Evolutionary conservation across 2,113 vertebrate species (phyloP).

Genomic region (Ornithorhynchus anatinus): DNA sequence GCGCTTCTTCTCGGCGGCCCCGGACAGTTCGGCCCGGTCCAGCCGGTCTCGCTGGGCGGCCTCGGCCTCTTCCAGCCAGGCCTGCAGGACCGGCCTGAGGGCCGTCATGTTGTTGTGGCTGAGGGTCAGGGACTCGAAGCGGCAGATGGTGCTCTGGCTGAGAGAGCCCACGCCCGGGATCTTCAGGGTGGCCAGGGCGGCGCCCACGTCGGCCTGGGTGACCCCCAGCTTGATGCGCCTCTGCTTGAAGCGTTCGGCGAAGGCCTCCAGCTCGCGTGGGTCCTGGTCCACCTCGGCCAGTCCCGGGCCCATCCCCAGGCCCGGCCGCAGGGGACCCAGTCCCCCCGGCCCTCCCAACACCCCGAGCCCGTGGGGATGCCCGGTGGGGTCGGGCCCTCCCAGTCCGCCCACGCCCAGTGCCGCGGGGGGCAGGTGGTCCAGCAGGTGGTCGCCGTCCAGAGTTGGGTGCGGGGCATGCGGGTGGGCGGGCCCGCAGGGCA

Average conservation of each 20-base stretch:
- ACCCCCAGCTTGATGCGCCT: constrained; percentile 90
- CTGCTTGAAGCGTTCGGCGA: constrained; percentile 92
- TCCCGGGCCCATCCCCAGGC: constrained; percentile 77
- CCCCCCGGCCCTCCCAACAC: too few relatives aligned
- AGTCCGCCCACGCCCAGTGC: too few relatives aligned
- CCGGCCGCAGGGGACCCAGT: too few relatives aligned
- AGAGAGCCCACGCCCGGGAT: constrained; percentile 91
- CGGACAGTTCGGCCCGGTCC: constrained; percentile 84
- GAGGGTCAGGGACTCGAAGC: constrained; percentile 92
- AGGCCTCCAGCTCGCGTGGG: constrained; percentile 90
- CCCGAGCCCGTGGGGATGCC: too few relatives aligned
- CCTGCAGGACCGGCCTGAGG: constrained; percentile 89
- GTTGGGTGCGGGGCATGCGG: constrained; percentile 84
- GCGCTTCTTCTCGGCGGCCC: constrained; percentile 81
- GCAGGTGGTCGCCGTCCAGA: constrained; percentile 85
- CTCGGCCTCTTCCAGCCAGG: constrained; percentile 93
- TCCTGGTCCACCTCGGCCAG: constrained; percentile 87
- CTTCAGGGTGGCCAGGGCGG: constrained; percentile 89
- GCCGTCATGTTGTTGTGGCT: constrained; percentile 97
- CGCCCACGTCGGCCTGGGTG: constrained; percentile 90
- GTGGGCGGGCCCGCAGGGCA: constrained; percentile 84
- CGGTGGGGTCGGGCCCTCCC: too few relatives aligned
- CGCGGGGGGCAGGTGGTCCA: constrained; percentile 78
- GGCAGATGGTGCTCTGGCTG: constrained; percentile 95
- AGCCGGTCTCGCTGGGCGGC: constrained; percentile 84